A percentile compares a stretch with the other conserved stretches of the same genome.
These are phyloP conservation scores for Miltochrista miniata DNA, from an alignment of 2,888 invertebrate species.

Conservation along the genomic window DNA sequence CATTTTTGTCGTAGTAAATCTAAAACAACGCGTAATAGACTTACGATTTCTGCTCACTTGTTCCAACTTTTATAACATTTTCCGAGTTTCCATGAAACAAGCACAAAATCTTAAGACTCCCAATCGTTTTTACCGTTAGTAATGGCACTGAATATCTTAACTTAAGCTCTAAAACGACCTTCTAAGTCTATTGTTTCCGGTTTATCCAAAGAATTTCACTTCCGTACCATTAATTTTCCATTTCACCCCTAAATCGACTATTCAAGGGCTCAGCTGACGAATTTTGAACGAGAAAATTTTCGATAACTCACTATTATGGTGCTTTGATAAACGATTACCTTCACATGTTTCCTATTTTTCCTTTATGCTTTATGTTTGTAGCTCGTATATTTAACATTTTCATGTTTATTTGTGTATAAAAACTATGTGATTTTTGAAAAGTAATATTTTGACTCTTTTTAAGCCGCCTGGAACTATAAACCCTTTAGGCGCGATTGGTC, in stretches of 20 bases:
- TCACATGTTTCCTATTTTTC: constrained; percentile 40
- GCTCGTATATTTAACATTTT: constrained; percentile 18
- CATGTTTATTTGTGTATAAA: too few relatives aligned
- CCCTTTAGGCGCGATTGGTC: too few relatives aligned
- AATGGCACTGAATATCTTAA: constrained; percentile 45
- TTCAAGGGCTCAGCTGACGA: constrained; percentile 58
- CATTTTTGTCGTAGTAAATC: too few relatives aligned
- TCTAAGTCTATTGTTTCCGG: constrained; percentile 61
- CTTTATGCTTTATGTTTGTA: constrained; percentile 17
- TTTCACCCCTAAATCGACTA: constrained; percentile 68
- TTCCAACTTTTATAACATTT: too few relatives aligned
- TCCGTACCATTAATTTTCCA: constrained; percentile 76
- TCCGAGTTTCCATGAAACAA: constrained; percentile 18
- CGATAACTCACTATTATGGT: constrained; percentile 60
- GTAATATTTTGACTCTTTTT: too few relatives aligned
- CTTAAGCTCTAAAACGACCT: constrained; percentile 50
- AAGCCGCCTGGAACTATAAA: too few relatives aligned
- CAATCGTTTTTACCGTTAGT: constrained; percentile 33
- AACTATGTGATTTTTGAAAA: too few relatives aligned
- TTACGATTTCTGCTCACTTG: too few relatives aligned
- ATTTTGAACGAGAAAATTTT: constrained; percentile 60
- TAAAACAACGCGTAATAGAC: too few relatives aligned
- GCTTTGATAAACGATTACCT: constrained; percentile 45
- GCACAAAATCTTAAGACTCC: constrained; percentile 20
- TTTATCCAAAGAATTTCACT: constrained; percentile 69